Percentiles rank a stretch among this genome's conserved stretches.
phyloP scores from a whole-genome alignment of 2,888 invertebrate species.

The Prenolepis imparis region DNA sequence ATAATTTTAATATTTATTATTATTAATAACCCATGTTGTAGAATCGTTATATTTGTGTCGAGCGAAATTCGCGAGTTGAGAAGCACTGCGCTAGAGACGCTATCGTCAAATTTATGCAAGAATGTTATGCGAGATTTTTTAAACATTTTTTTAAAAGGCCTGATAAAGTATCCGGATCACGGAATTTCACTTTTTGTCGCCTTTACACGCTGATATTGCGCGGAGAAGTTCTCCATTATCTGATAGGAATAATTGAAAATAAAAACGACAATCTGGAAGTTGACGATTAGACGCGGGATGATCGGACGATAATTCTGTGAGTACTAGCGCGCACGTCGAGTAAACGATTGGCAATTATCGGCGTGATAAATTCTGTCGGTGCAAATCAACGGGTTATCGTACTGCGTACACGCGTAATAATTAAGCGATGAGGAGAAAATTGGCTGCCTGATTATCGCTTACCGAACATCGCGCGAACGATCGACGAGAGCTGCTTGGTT shows the following conservation, averaged over 20 bases:
- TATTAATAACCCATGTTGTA: not conserved
- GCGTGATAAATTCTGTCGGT: constrained; percentile 80
- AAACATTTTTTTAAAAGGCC: not conserved
- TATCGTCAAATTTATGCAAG: constrained; percentile 50
- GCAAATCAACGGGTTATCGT: constrained; percentile 73
- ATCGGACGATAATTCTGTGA: constrained; percentile 71
- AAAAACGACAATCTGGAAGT: constrained; percentile 77
- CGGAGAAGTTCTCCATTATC: constrained; percentile 31
- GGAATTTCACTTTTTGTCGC: not conserved
- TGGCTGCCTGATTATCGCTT: constrained; percentile 39
- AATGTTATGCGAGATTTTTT: constrained; percentile 40
- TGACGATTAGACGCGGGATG: constrained; percentile 74
- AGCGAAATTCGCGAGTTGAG: not conserved
- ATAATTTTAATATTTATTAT: not conserved
- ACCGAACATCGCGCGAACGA: constrained; percentile 64
- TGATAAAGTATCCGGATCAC: constrained; percentile 32
- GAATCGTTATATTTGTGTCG: not conserved
- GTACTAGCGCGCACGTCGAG: constrained; percentile 74
- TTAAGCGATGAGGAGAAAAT: constrained; percentile 81
- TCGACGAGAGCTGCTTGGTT: constrained; percentile 27
- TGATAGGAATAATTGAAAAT: constrained; percentile 79
- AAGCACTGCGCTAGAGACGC: constrained; percentile 28
- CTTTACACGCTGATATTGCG: not conserved
- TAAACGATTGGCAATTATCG: constrained; percentile 82
- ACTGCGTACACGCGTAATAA: constrained; percentile 78